A percentile compares a stretch with the other conserved stretches of the same genome.
Evolutionary conservation across 2,888 invertebrate species (phyloP).

Genomic region (Minunthozetes semirufus): DNA sequence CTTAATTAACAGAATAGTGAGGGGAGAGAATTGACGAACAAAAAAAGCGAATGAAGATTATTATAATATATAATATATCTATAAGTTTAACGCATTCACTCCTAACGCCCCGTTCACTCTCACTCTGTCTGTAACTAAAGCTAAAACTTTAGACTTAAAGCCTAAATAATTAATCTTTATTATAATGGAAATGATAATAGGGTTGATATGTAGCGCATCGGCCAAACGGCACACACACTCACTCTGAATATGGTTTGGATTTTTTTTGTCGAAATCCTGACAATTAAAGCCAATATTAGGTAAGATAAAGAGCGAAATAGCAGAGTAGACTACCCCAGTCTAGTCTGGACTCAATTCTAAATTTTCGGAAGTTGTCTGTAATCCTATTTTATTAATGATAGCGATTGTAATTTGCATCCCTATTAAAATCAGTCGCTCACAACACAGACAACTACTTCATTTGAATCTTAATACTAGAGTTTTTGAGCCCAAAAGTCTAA

Average conservation of each 20-base stretch:
- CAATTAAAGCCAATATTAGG: slow-evolving; percentile 24
- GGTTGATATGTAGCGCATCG: slow-evolving; percentile 21
- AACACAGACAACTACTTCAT: neutral
- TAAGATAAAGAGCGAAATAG: neutral
- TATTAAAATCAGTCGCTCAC: neutral
- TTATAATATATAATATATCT: slow-evolving; percentile 28
- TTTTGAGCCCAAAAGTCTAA: neutral
- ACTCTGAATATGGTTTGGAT: slow-evolving; percentile 4
- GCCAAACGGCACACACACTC: neutral
- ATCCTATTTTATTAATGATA: slow-evolving; percentile 24
- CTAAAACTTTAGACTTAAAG: slow-evolving; percentile 21
- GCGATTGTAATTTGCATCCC: slow-evolving; percentile 21
- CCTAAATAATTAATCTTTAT: slow-evolving; percentile 28
- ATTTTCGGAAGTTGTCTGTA: slow-evolving; percentile 2
- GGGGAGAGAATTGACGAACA: slow-evolving; percentile 1
- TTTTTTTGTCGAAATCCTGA: neutral
- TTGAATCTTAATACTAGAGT: neutral
- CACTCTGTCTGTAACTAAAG: slow-evolving; percentile 11
- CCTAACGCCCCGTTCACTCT: slow-evolving; percentile 22
- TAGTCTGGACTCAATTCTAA: neutral
- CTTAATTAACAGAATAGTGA: slow-evolving; percentile 23
- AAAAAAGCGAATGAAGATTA: slow-evolving; percentile 11
- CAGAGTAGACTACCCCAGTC: neutral
- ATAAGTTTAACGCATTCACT: slow-evolving; percentile 27
- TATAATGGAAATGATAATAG: slow-evolving; percentile 25